Percentiles rank a stretch among this genome's conserved stretches.
These are phyloP conservation scores for Isaurus tuberculatus DNA, from an alignment of 92 coral and sea anemone species.

Conservation along the genomic window DNA sequence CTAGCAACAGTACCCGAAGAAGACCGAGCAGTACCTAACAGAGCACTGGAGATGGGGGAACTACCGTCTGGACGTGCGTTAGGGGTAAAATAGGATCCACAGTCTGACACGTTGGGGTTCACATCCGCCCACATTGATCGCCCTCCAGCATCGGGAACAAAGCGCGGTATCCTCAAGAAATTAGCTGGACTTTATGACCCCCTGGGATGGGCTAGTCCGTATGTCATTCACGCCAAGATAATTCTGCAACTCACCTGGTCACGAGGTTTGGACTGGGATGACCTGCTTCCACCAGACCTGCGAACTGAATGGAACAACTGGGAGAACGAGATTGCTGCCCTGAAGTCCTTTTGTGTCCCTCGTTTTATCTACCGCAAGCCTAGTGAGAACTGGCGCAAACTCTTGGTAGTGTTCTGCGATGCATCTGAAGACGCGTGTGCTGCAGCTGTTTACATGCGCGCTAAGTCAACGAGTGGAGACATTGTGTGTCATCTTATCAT, in stretches of 20 bases:
- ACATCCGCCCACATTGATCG: no score
- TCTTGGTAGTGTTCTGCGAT: conserved; percentile 28
- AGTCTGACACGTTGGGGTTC: no score
- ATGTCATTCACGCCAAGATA: conserved; percentile 45
- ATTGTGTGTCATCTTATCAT: conserved; percentile 17
- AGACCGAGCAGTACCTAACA: conserved; percentile 48
- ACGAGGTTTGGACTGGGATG: conserved; percentile 58
- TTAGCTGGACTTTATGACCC: conserved; percentile 54
- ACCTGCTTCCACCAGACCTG: conserved; percentile 49
- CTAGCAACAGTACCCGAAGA: conserved; percentile 46
- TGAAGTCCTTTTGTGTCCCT: conserved; percentile 44
- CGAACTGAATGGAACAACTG: conserved; percentile 35
- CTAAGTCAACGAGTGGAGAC: not conserved
- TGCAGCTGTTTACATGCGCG: conserved; percentile 28
- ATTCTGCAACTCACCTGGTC: conserved; percentile 58
- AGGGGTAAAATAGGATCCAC: no score
- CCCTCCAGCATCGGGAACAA: conserved; percentile 37
- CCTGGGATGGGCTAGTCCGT: conserved; percentile 55
- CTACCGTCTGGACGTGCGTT: conserved; percentile 46
- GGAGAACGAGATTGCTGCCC: conserved; percentile 43
- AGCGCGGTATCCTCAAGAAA: conserved; percentile 37
- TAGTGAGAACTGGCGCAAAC: not conserved
- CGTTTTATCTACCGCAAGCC: no score
- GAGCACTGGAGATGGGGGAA: conserved; percentile 37
- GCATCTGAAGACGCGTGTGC: conserved; percentile 41